phyloP scores from a whole-genome alignment of 1,140 invertebrate genomes.

The Sweltsa coloradensis region DNA sequence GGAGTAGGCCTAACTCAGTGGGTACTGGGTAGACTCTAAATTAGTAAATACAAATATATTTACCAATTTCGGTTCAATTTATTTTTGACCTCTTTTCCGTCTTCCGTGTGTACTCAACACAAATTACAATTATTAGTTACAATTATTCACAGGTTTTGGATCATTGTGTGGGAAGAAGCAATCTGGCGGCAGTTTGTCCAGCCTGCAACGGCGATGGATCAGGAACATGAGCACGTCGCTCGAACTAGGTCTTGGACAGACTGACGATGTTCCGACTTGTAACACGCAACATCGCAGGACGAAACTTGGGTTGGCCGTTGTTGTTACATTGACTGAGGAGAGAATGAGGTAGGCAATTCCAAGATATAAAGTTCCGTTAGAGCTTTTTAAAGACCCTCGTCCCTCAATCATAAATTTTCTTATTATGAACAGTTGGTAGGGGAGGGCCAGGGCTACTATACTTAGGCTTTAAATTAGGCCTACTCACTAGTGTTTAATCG shows the following conservation, averaged over 20 bases:
- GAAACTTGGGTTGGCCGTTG: constrained; percentile 39
- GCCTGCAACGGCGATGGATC: constrained; percentile 40
- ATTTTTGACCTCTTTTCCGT: neutral
- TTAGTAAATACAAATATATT: no score
- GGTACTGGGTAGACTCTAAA: no score
- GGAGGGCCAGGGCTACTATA: no score
- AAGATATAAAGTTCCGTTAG: constrained; percentile 2
- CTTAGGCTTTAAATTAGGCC: no score
- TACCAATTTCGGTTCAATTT: no score
- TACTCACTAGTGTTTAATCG: no score
- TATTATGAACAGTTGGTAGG: no score
- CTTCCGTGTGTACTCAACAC: neutral
- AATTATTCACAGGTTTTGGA: no score
- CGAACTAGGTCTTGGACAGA: constrained; percentile 16
- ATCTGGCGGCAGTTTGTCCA: constrained; percentile 30
- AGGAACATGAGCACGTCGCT: constrained; percentile 40
- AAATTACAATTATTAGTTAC: neutral
- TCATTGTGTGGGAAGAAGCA: no score
- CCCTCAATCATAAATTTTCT: no score
- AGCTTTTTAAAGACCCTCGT: no score
- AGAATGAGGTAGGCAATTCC: constrained; percentile 24
- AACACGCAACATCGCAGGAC: constrained; percentile 27
- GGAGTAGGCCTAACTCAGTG: no score
- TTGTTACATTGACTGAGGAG: constrained; percentile 30
- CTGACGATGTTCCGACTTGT: constrained; percentile 19